phyloP scores from a whole-genome alignment of 2,888 invertebrate species.

The Andrena minutula region DNA sequence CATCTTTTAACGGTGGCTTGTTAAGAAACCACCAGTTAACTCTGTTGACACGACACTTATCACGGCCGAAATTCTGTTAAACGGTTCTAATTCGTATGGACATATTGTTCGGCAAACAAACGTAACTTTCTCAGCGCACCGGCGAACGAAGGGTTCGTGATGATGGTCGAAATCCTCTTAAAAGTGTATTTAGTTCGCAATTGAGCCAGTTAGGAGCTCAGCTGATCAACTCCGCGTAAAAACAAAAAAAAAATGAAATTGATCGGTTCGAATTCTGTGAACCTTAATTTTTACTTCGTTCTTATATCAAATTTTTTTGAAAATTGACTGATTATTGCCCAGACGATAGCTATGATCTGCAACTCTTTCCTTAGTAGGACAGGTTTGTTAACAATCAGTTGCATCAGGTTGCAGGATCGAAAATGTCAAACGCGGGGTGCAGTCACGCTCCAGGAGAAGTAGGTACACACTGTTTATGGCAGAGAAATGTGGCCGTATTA shows the following conservation, averaged over 20 bases:
- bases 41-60: constrained; percentile 49
- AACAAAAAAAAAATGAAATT: too few relatives aligned
- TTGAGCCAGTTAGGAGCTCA: not conserved
- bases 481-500: constrained; percentile 52
- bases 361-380: not conserved
- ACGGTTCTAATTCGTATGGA: constrained; percentile 39
- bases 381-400: constrained; percentile 37
- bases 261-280: too few relatives aligned
- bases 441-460: constrained; percentile 44
- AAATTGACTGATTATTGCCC: not conserved
- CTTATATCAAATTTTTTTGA: not conserved
- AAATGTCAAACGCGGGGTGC: constrained; percentile 40
- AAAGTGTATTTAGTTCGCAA: not conserved
- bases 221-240: too few relatives aligned
- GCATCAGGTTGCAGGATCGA: constrained; percentile 28
- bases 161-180: not conserved
- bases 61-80: constrained; percentile 36
- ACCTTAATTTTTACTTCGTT: too few relatives aligned
- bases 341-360: not conserved
- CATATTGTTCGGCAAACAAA: constrained; percentile 42
- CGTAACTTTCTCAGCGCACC: constrained; percentile 14
- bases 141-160: too few relatives aligned
- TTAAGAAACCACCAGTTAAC: constrained; percentile 39
- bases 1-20: constrained; percentile 24
- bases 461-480: constrained; percentile 42